A percentile compares a stretch with the other conserved stretches of the same genome.
phyloP scores from a whole-genome alignment of 2,888 invertebrate species.

The Orthosia cruda region DNA sequence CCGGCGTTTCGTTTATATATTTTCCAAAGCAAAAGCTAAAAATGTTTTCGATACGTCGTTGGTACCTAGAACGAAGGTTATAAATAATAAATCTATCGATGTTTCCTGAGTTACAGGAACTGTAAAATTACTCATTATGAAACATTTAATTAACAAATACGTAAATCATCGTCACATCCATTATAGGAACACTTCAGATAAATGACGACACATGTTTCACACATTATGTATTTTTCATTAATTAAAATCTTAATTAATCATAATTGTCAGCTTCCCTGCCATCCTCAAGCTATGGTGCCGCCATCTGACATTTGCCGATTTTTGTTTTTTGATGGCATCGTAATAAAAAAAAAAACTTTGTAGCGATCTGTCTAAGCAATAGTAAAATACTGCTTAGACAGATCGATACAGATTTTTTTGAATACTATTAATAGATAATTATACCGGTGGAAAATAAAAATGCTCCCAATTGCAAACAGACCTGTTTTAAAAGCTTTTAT shows the following conservation, averaged over 20 bases:
- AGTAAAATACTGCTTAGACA: too few species aligned
- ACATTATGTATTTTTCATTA: constrained; percentile 1
- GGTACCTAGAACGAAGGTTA: neutral
- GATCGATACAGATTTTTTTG: too few species aligned
- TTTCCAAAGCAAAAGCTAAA: neutral
- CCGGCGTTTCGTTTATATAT: neutral
- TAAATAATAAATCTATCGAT: neutral
- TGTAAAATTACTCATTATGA: neutral
- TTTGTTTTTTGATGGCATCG: too few species aligned
- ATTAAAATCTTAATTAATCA: constrained; percentile 3
- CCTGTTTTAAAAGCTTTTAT: too few species aligned
- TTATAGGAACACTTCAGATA: constrained; percentile 7
- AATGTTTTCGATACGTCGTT: neutral
- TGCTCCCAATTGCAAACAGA: too few species aligned
- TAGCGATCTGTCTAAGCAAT: too few species aligned
- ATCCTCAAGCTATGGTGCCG: too few species aligned
- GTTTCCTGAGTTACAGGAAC: neutral
- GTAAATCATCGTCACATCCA: neutral
- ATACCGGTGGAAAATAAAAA: too few species aligned
- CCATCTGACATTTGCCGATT: too few species aligned
- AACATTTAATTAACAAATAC: neutral
- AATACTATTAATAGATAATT: too few species aligned
- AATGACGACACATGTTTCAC: constrained; percentile 9
- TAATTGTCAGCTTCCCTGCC: neutral
- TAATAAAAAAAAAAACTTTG: too few species aligned